A percentile compares a stretch with the other conserved stretches of the same genome.
phyloP scores from a whole-genome alignment of 2,888 invertebrate genomes.

The Oligia latruncula region DNA sequence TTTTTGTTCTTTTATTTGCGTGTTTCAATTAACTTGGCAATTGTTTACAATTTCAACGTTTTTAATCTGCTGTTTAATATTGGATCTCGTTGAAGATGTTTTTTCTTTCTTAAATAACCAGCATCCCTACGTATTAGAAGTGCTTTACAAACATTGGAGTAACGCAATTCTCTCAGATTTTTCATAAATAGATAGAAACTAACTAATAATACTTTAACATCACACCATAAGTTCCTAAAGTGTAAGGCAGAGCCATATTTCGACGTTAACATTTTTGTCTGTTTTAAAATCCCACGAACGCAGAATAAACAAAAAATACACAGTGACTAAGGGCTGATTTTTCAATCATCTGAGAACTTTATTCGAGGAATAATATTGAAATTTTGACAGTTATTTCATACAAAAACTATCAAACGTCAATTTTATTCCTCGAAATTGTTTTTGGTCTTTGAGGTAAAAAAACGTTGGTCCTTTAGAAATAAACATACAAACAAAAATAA shows the following conservation, averaged over 20 bases:
- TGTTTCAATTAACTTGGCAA: slow-evolving; percentile 44
- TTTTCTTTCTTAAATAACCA: slow-evolving; percentile 39
- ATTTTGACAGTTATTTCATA: too few species aligned
- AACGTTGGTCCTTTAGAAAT: neutral
- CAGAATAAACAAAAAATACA: neutral
- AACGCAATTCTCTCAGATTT: neutral
- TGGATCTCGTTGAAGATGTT: slow-evolving; percentile 17
- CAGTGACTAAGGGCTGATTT: too few species aligned
- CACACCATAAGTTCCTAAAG: neutral
- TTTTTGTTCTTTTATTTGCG: slow-evolving; percentile 46
- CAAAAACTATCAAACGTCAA: too few species aligned
- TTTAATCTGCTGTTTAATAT: slow-evolving; percentile 46
- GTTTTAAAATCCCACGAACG: neutral
- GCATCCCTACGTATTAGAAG: slow-evolving; percentile 9
- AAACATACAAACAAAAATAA: neutral
- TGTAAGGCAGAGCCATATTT: neutral
- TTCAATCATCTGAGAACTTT: too few species aligned
- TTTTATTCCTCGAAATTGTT: too few species aligned
- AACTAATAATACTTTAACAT: neutral
- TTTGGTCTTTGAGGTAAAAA: neutral
- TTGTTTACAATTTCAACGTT: slow-evolving; percentile 46
- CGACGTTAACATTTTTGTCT: neutral
- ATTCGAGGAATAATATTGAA: too few species aligned
- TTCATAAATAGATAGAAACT: neutral
- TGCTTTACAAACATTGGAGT: slow-evolving; percentile 22